Evolutionary conservation across 1,140 invertebrate species (phyloP), one percentile per base, ranked within the genome.

Genomic region (Drosophila bipectinata): DNA sequence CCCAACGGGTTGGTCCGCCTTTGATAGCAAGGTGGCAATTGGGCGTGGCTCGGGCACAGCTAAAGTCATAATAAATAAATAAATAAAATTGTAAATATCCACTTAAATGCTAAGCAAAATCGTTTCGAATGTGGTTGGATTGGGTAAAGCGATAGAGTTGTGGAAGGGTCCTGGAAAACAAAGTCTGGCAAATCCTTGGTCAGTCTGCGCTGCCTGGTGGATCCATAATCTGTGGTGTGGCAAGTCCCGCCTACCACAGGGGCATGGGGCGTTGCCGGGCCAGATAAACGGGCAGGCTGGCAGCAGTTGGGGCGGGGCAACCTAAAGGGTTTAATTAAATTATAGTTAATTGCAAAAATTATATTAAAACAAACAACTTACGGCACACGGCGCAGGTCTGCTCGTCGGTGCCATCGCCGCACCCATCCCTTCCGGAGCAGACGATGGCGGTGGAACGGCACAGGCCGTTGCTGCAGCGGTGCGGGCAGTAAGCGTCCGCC

Each of bases 381-480:
- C 97, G 94, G 92, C 97, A 98, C 62, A 98, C 95, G 55, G 93
- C 93, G 91, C 97, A 98, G 63, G 94, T 94, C 37, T 94, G 94
- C 92, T 98, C 97, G 90, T 98, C 97, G 44, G 95, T 96, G 69
- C 96, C 96, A 93, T 98, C 97, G 5, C 97, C 97, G 88, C 97
- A 98, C 28, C 97, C 97, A 91, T 98, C 97, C 9, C 95, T 93
- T 7, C 97, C 97, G 9, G 96, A 97, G 91, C 97, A 98, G 2
- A 96, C 94, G 52, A 98, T 96, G 0, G 97, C 97, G 10, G 96
- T 96, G 21, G 96, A 97, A 60, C 97, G 93, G 90, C 97, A 98
- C 47, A 96, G 93, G 0, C 97, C 96, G 91, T 98, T 98, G 48
- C 93, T 94, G 91, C 97, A 98, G 52, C 95, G 93, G 81, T 97